Conservation (phyloP, 2,888 invertebrate species). For the Noctua comes region DNA sequence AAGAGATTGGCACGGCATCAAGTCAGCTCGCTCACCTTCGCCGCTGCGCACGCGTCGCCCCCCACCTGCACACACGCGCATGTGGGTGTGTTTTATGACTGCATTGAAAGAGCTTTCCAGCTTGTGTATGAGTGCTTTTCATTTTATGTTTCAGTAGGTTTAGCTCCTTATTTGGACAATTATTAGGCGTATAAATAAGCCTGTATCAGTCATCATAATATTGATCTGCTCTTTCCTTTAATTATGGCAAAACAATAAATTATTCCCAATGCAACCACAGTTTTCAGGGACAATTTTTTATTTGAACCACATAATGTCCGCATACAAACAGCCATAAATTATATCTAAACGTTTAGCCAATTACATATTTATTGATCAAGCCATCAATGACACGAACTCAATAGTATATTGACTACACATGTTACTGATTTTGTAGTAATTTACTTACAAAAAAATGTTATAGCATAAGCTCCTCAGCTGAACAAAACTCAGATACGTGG, state of each 20-base stretch:
- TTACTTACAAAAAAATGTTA: not conserved
- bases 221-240: no score
- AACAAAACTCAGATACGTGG: not conserved
- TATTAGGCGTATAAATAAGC: not conserved
- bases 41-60: slow-evolving; percentile 70
- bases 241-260: not conserved
- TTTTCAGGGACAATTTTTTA: slow-evolving; percentile 4
- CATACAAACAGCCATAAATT: not conserved
- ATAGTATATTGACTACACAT: not conserved
- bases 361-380: slow-evolving; percentile 39
- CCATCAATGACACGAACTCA: slow-evolving; percentile 17
- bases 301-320: not conserved
- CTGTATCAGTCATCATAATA: not conserved
- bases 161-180: not conserved
- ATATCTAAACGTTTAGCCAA: slow-evolving; percentile 19
- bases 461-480: not conserved
- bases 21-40: slow-evolving; percentile 85
- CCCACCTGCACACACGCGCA: slow-evolving; percentile 62
- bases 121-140: slow-evolving; percentile 37
- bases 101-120: slow-evolving; percentile 60
- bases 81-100: slow-evolving; percentile 59
- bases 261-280: not conserved
- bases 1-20: slow-evolving; percentile 84
- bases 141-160: slow-evolving; percentile 17
- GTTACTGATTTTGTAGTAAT: not conserved